Evolutionary conservation across 2,888 invertebrate species (phyloP).

Genomic region (Chrysotoxum bicinctum): DNA sequence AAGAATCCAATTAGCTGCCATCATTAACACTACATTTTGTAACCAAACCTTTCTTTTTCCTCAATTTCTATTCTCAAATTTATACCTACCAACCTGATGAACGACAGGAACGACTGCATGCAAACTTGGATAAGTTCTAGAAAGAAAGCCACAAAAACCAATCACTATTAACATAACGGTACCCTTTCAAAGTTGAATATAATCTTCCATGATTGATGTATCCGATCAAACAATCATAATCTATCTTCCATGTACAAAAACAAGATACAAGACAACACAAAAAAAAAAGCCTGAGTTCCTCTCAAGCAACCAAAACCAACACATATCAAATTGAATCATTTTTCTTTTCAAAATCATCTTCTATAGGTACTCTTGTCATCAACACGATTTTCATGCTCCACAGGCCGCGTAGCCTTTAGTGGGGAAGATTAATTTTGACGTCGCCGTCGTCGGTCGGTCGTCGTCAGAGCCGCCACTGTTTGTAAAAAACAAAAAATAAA

Average conservation of each 20-base stretch:
- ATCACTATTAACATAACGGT: constrained; percentile 46
- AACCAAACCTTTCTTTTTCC: constrained; percentile 19
- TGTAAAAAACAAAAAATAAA: constrained; percentile 1
- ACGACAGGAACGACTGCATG: background rate
- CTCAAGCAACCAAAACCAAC: background rate
- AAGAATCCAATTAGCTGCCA: constrained; percentile 44
- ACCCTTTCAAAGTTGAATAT: background rate
- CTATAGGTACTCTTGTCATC: constrained; percentile 32
- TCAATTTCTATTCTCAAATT: background rate
- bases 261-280: background rate
- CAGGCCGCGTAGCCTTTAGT: background rate
- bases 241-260: background rate
- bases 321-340: constrained; percentile 33
- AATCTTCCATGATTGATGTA: constrained; percentile 57
- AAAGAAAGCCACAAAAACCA: constrained; percentile 68
- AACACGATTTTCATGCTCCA: constrained; percentile 58
- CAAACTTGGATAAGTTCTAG: background rate
- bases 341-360: constrained; percentile 33
- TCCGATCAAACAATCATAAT: constrained; percentile 31
- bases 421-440: background rate
- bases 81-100: background rate
- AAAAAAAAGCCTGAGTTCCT: background rate
- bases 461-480: constrained; percentile 1
- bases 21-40: constrained; percentile 12
- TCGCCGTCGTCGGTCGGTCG: background rate